Evolutionary conservation across 2,113 vertebrate species (phyloP), one percentile per base, ranked within the genome.

Genomic region (Pagrus major): DNA sequence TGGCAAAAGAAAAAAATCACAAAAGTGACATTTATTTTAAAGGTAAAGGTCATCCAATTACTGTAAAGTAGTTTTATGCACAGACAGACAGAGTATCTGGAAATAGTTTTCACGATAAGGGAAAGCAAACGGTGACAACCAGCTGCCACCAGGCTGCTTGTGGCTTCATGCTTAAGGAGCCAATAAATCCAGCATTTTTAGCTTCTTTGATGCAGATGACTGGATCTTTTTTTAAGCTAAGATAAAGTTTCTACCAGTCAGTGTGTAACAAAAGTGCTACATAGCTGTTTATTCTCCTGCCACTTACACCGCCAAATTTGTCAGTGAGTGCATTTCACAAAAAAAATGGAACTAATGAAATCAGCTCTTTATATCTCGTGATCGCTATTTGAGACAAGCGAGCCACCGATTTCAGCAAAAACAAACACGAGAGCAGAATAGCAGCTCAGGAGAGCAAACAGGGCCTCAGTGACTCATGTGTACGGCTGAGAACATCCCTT

Each of bases 381-480:
- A 54, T 74, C 60, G 65, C 60, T 54, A 6, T 80, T 80, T 55
- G 49, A 80, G 82, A 70, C 46, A 41, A 27, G 33, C 41, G n/a
- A 29, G 42, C 47, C 44, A 3, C 21, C 5, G 66, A 79, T 68
- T 78, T 67, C 31, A 18, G 37, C 60, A 27, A 58, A 85, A 78
- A 78, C 65, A 61, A 84, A 85, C 61, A 71, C 0, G 7, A 59
- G 71, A 55, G 78, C 59, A 55, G 60, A 66, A 33, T 49, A 37
- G 44, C 35, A 18, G 71, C 81, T 79, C 70, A 54, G 63, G 42
- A 76, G 60, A 78, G 80, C 83, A 81, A 70, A 81, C 81, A 12
- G 56, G 72, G 81, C 65, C 52, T 74, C 66, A 5, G 68, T 83
- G 85, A 83, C 63, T 86, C 80, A 88, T 76, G 77, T 54, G 60